Evolutionary conservation across 2,888 invertebrate genomes (phyloP).

Genomic region (Xestia ashworthii): DNA sequence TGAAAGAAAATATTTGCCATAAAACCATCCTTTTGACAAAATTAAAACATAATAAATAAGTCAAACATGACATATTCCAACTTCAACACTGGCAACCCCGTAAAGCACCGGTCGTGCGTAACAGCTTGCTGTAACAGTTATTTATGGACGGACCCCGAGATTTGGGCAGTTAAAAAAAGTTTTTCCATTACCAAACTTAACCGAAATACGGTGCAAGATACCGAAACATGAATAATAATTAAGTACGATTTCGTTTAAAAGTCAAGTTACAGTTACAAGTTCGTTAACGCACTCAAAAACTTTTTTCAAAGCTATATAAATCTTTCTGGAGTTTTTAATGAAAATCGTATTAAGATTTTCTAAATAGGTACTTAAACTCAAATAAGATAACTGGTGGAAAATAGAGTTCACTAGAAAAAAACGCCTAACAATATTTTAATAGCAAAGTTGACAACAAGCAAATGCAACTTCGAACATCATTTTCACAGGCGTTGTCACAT

Average conservation of each 20-base stretch:
- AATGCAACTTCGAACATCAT: neutral
- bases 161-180: conserved; percentile 87
- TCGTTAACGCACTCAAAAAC: conserved; percentile 23
- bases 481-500: conserved; percentile 48
- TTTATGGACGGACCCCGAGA: conserved; percentile 86
- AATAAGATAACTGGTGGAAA: neutral
- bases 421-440: conserved; percentile 52
- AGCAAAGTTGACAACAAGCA: conserved; percentile 44
- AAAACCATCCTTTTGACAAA: neutral
- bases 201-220: conserved; percentile 79
- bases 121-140: conserved; percentile 89
- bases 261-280: conserved; percentile 43
- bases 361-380: neutral
- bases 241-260: conserved; percentile 67
- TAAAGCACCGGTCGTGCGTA: conserved; percentile 85
- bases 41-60: conserved; percentile 41
- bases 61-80: conserved; percentile 36
- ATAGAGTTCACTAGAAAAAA: neutral
- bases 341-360: neutral
- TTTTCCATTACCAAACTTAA: conserved; percentile 88
- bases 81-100: conserved; percentile 56
- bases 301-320: conserved; percentile 11
- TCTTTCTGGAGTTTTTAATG: neutral
- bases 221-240: conserved; percentile 86
- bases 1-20: neutral